phyloP scores from a whole-genome alignment of 2,113 vertebrate genomes.

The Pelvicachromis taeniatus region DNA sequence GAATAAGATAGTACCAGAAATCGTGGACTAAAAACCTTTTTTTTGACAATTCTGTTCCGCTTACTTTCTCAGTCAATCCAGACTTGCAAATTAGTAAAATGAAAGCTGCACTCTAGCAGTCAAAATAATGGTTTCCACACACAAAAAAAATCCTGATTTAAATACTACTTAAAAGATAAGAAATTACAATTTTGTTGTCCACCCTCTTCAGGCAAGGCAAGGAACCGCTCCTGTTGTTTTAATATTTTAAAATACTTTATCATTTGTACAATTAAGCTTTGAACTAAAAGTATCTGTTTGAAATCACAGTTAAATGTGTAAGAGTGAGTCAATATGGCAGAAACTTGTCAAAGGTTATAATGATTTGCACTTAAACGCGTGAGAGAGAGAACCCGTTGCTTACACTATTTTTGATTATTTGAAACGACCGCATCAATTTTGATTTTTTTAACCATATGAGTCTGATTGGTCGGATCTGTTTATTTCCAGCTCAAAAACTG shows the following conservation, averaged over 20 bases:
- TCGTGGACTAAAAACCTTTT: neutral
- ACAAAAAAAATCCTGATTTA: neutral
- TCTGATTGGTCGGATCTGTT: neutral
- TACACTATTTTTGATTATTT: neutral
- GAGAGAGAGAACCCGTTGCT: neutral
- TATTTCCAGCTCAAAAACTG: neutral
- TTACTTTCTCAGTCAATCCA: neutral
- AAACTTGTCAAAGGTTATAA: neutral
- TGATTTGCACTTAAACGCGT: neutral
- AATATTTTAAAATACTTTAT: neutral
- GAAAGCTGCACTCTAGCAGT: neutral
- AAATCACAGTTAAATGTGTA: neutral
- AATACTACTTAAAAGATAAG: neutral
- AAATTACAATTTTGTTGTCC: neutral
- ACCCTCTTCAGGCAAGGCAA: neutral
- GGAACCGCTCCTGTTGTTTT: rapidly evolving
- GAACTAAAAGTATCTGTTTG: neutral
- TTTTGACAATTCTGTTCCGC: neutral
- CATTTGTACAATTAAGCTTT: neutral
- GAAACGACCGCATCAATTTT: rapidly evolving
- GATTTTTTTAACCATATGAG: neutral
- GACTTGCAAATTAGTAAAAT: neutral
- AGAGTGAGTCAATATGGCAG: neutral
- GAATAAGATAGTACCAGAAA: neutral
- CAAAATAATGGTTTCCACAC: neutral